phyloP scores from a whole-genome alignment of 2,797 vertebrate species.

The Argentina silus region DNA sequence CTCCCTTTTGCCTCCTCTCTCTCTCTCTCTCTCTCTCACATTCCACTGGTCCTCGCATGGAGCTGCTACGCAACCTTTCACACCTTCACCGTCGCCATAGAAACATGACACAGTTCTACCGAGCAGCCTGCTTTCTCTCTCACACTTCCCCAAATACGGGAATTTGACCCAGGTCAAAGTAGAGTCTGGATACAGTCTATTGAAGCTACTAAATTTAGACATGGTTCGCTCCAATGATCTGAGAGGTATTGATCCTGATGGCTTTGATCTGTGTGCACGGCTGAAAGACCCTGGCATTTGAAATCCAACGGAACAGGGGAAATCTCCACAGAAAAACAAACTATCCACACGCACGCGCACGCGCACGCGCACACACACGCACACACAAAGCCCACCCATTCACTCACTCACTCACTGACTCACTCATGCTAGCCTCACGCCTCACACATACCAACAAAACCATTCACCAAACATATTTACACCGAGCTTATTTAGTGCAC shows the following conservation, averaged over 20 bases:
- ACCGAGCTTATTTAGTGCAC: constrained; percentile 46
- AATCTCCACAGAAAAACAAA: constrained; percentile 36
- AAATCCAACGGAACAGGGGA: constrained; percentile 18
- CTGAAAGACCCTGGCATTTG: constrained; percentile 22
- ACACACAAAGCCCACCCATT: constrained; percentile 58
- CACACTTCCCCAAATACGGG: not conserved
- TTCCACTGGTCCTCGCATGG: constrained; percentile 53
- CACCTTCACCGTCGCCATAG: constrained; percentile 52
- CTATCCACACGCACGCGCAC: constrained; percentile 43
- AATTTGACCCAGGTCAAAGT: not conserved
- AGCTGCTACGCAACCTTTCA: constrained; percentile 66
- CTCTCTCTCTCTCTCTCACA: constrained; percentile 49
- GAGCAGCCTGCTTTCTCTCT: constrained; percentile 8
- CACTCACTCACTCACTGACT: constrained; percentile 46
- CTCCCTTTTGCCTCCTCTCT: not conserved
- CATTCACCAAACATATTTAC: constrained; percentile 65
- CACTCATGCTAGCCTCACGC: constrained; percentile 47
- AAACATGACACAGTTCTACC: constrained; percentile 34
- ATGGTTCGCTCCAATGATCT: not conserved
- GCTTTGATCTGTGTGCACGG: constrained; percentile 4
- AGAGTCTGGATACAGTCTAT: not conserved
- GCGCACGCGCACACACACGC: constrained; percentile 48
- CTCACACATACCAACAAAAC: constrained; percentile 61
- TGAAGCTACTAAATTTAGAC: not conserved
- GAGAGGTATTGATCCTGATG: not conserved